Conservation (phyloP, 2,797 vertebrate genomes). For the Graptemys geographica region DNA sequence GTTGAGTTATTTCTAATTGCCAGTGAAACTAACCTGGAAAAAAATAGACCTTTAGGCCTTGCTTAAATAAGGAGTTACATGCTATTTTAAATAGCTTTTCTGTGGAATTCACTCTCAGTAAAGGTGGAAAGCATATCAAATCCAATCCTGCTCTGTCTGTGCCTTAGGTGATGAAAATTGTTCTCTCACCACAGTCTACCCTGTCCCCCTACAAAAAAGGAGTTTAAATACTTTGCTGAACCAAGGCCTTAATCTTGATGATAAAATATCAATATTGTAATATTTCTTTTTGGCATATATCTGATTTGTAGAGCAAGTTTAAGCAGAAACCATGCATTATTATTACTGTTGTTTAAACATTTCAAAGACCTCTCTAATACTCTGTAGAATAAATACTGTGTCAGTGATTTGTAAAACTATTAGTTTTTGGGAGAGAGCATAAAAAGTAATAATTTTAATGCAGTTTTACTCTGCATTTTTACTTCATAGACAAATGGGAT, state of each 20-base stretch:
- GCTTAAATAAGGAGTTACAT: constrained; percentile 23
- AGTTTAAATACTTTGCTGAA: not conserved
- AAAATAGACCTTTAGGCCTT: not conserved
- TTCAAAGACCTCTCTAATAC: not conserved
- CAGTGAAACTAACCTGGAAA: not conserved
- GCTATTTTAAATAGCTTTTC: constrained; percentile 16
- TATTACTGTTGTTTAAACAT: constrained; percentile 21
- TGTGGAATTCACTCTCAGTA: not conserved
- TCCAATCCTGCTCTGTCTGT: not conserved
- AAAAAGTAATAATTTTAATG: not conserved
- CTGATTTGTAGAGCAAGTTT: constrained; percentile 37
- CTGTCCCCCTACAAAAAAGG: not conserved
- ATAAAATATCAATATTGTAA: not conserved
- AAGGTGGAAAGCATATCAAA: constrained; percentile 24
- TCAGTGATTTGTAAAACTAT: constrained; percentile 3
- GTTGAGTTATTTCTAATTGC: not conserved
- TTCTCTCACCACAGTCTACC: not conserved
- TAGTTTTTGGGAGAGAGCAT: not conserved
- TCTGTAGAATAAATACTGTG: not conserved
- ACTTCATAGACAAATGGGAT: not conserved
- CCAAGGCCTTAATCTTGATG: not conserved
- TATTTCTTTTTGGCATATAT: not conserved
- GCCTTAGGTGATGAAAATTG: not conserved
- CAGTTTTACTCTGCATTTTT: not conserved
- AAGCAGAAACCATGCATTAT: constrained; percentile 17